These are phyloP conservation scores for Xenus cinereus DNA, from an alignment of 2,113 vertebrate species.

Conservation along the genomic window DNA sequence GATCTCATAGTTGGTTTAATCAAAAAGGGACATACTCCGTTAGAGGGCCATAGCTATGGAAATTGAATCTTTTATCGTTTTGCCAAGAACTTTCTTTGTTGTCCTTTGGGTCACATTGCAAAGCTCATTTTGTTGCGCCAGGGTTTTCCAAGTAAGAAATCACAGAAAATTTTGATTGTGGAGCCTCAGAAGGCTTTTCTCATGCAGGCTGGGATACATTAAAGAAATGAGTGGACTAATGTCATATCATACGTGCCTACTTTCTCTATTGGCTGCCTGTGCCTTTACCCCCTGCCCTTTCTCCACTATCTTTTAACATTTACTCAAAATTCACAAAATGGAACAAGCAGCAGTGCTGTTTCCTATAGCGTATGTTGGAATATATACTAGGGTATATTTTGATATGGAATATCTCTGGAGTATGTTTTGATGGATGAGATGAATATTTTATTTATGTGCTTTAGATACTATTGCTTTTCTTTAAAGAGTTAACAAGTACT, in stretches of 20 bases:
- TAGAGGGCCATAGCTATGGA: conserved; percentile 18
- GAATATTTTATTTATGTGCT: background rate
- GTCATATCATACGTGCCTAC: background rate
- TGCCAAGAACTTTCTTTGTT: conserved; percentile 36
- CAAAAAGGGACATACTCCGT: background rate
- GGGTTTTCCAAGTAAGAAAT: conserved; percentile 15
- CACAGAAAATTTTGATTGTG: background rate
- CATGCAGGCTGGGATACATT: background rate
- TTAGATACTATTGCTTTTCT: background rate
- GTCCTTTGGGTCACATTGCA: conserved; percentile 46
- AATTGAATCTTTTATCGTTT: conserved; percentile 9
- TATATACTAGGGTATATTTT: background rate
- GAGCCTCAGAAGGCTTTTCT: conserved; percentile 10
- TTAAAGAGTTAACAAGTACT: background rate
- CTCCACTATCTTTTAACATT: background rate
- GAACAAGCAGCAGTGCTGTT: background rate
- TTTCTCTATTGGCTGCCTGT: background rate
- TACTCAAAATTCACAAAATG: background rate
- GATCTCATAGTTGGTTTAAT: conserved; percentile 63
- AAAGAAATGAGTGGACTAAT: background rate
- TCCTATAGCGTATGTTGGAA: background rate
- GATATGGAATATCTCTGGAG: background rate
- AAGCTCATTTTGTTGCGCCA: background rate
- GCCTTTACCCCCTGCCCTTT: background rate
- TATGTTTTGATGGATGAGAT: background rate